These are phyloP conservation scores for Petrosia ficiformis DNA, from an alignment of 37 sponge, comb jelly and placozoan genomes.

Conservation along the genomic window DNA sequence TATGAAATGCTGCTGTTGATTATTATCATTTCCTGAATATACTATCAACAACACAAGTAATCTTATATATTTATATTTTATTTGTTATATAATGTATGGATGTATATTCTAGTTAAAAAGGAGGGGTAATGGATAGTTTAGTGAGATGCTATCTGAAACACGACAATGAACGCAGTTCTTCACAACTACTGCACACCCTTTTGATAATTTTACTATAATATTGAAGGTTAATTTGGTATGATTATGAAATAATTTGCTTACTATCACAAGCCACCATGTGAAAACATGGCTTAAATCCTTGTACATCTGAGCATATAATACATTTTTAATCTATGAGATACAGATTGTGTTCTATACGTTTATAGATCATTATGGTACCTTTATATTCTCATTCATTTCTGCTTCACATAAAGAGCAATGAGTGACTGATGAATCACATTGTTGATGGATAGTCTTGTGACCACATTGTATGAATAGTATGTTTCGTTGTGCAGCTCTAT, in stretches of 20 bases:
- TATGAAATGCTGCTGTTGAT: not conserved
- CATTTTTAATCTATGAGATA: constrained; percentile 81
- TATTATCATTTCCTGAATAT: not conserved
- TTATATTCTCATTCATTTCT: constrained; percentile 24
- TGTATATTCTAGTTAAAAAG: no score
- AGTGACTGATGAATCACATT: constrained; percentile 70
- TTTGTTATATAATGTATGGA: no score
- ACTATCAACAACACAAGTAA: not conserved
- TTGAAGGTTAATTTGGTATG: no score
- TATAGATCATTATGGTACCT: not conserved
- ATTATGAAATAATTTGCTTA: no score
- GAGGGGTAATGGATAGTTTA: no score
- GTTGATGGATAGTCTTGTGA: constrained; percentile 71
- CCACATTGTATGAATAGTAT: constrained; percentile 87
- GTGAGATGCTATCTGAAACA: no score
- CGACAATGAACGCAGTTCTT: no score
- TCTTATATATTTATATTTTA: no score
- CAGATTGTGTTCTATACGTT: not conserved
- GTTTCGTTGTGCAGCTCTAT: constrained; percentile 57
- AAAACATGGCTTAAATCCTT: no score
- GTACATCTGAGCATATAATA: constrained; percentile 78
- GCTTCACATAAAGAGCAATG: constrained; percentile 80
- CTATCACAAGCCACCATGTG: no score
- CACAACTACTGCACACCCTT: no score
- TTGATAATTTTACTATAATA: no score